Base-by-base conservation (phyloP, 2,797 vertebrate species). In the Danio kyathit region DNA sequence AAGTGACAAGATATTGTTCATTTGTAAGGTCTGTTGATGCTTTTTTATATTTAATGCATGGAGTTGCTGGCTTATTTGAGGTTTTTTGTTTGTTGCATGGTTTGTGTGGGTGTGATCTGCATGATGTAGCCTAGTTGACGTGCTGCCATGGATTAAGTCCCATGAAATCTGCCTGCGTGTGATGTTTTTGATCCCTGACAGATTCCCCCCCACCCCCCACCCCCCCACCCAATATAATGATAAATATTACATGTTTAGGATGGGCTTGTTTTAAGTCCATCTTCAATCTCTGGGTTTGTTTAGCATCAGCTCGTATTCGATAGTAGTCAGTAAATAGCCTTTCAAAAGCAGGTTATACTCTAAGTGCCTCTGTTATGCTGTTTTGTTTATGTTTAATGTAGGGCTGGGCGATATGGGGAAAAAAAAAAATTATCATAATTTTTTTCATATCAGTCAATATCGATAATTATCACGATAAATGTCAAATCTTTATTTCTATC, bases 81-180 rank as follows among this genome's bases (percentile, higher is more conserved):
- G 38, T 16, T 44, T 44, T 69, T 7, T 80, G 52, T 63, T 51
- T 80, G n/a, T 73, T 85, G 84, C 84, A 85, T 83, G 81, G 14
- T 40, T 71, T 79, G 73, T 65, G 72, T 81, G 74, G 57, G 48
- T 74, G 57, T 75, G 64, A 67, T 75, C 14, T 75, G 81, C 76
- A 65, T 84, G 52, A 52, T 76, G 38, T 40, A 60, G 19, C 41
- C 41, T 69, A n/a, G 51, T 71, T 76, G 76, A 46, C 29, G 29
- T 70, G 9, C 11, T 76, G 46, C 19, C n/a, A 65, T 7, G 60
- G 46, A 73, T 80, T 76, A 57, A 71, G 17, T 76, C 57, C 44
- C 40, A 49, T 80, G 52, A 57, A 71, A 57, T 83, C 71, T 11
- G 12, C 46, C 44, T 65, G 16, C 1, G 65, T 74, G 65, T 76